Evolutionary conservation across 2,113 vertebrate genomes (phyloP).

Genomic region (Mastomys natalensis): DNA sequence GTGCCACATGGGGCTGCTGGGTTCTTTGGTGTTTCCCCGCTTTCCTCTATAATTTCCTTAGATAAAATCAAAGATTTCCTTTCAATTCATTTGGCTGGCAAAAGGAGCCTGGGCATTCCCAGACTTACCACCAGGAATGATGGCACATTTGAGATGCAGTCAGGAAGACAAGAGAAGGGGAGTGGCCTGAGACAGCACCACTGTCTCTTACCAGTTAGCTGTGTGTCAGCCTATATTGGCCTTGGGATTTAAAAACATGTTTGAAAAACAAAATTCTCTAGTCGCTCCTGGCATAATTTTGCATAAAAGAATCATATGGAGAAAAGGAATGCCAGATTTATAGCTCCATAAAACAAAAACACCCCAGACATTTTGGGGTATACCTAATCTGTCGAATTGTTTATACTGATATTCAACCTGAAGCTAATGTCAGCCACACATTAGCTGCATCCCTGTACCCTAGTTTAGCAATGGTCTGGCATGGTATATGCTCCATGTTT

Average conservation of each 20-base stretch:
- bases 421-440: background rate
- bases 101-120: background rate
- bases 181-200: background rate
- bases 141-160: background rate
- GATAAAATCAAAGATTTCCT: background rate
- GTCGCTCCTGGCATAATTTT: background rate
- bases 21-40: background rate
- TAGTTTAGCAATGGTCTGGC: background rate
- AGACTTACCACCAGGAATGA: background rate
- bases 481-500: background rate
- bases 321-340: background rate
- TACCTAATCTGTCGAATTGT: background rate
- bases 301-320: background rate
- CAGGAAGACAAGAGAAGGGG: background rate
- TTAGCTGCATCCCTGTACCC: background rate
- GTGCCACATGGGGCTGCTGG: background rate
- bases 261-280: constrained; percentile 24
- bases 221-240: background rate
- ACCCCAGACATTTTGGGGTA: background rate
- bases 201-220: background rate
- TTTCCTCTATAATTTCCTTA: background rate
- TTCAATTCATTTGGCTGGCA: background rate
- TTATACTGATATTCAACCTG: constrained; percentile 13
- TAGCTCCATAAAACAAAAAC: background rate
- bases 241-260: background rate